phyloP scores from a whole-genome alignment of 1,140 invertebrate genomes.

The Ruditapes philippinarum region DNA sequence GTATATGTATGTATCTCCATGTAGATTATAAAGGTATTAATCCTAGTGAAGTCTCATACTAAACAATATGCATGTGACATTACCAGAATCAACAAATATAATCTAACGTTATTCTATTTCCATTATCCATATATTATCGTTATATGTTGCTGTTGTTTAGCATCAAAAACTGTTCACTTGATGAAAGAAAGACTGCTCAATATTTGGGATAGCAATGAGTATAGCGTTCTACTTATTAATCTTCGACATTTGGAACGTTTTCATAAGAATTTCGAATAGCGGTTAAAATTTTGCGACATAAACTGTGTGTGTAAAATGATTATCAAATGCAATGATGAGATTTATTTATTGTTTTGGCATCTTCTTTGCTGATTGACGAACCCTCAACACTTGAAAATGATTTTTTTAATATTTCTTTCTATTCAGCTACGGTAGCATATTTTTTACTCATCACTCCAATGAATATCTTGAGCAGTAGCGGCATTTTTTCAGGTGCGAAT shows the following conservation, averaged over 20 bases:
- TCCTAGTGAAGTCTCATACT: not conserved
- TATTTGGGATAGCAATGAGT: not conserved
- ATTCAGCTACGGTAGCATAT: not conserved
- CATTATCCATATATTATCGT: not conserved
- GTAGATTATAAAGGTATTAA: not conserved
- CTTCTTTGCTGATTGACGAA: not conserved
- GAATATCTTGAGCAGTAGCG: not conserved
- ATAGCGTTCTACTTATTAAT: not conserved
- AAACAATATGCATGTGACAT: not conserved
- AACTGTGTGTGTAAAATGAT: not conserved
- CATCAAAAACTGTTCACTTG: not conserved
- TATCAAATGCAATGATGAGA: not conserved
- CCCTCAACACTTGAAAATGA: not conserved
- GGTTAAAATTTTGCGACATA: slow-evolving; percentile 27
- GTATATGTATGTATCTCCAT: not conserved
- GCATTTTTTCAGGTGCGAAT: not conserved
- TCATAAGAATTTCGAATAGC: too few relatives aligned
- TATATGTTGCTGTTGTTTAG: not conserved
- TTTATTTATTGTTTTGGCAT: not conserved
- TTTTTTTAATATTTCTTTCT: not conserved
- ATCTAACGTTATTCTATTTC: not conserved
- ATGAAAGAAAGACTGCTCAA: not conserved
- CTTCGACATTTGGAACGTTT: not conserved
- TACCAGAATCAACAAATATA: not conserved
- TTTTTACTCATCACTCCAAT: slow-evolving; percentile 22